These are phyloP conservation scores for Microtus montanus DNA, from an alignment of 2,113 vertebrate species.

Conservation along the genomic window DNA sequence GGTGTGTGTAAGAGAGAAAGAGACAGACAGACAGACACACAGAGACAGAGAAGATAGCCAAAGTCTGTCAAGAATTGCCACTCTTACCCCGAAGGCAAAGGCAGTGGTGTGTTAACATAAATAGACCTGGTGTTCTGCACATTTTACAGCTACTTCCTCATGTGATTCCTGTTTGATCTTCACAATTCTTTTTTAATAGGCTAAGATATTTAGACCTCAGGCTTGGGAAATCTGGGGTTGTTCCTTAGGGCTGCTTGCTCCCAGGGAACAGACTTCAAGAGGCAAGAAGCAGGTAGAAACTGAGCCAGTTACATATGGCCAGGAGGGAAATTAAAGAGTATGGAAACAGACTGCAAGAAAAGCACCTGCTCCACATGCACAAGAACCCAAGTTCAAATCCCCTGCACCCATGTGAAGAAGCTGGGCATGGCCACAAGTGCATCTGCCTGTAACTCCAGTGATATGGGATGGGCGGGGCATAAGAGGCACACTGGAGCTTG, in stretches of 20 bases:
- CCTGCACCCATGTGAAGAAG: background rate
- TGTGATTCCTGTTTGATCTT: background rate
- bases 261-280: background rate
- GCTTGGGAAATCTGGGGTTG: background rate
- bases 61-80: background rate
- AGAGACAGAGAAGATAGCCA: background rate
- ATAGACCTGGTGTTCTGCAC: background rate
- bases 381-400: background rate
- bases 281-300: background rate
- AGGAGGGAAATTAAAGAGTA: background rate
- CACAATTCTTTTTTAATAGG: background rate
- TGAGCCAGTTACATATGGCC: background rate
- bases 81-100: background rate
- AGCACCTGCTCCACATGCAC: background rate
- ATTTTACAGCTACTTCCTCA: background rate
- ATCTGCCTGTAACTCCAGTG: background rate
- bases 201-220: background rate
- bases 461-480: too few relatives aligned
- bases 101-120: background rate
- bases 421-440: background rate
- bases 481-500: too few relatives aligned
- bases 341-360: background rate
- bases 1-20: background rate
- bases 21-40: background rate
- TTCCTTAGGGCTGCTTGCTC: background rate